Conservation (phyloP, 2,888 invertebrate species). For the Octodonta nipae region DNA sequence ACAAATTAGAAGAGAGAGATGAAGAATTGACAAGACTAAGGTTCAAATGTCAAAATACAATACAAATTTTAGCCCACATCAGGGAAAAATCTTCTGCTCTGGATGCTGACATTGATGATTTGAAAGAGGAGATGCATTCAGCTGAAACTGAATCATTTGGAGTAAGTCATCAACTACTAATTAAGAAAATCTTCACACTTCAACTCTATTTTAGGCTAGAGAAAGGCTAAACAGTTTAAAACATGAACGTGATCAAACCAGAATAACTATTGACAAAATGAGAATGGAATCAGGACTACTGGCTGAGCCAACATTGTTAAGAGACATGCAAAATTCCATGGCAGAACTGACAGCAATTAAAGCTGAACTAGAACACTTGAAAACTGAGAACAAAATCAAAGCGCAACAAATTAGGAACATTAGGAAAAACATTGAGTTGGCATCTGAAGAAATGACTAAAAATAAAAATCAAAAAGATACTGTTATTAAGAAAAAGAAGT, state of each 20-base stretch:
- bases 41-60: slow-evolving; percentile 37
- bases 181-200: too few relatives aligned
- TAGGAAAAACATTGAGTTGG: slow-evolving; percentile 9
- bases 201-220: slow-evolving; percentile 13
- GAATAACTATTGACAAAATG: slow-evolving; percentile 33
- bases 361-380: slow-evolving; percentile 14
- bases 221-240: slow-evolving; percentile 32
- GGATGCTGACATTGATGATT: slow-evolving; percentile 24
- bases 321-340: slow-evolving; percentile 37
- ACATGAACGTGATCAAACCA: slow-evolving; percentile 33
- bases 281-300: slow-evolving; percentile 38
- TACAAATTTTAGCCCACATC: slow-evolving; percentile 40
- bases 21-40: slow-evolving; percentile 39
- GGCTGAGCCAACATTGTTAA: slow-evolving; percentile 36
- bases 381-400: slow-evolving; percentile 15
- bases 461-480: slow-evolving; percentile 5
- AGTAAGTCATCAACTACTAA: background rate
- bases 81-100: slow-evolving; percentile 39
- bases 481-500: background rate
- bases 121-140: slow-evolving; percentile 15
- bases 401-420: slow-evolving; percentile 14
- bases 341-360: slow-evolving; percentile 25
- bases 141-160: slow-evolving; percentile 9
- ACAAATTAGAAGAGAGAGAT: slow-evolving; percentile 44
- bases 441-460: slow-evolving; percentile 2